phyloP scores from a whole-genome alignment of 2,113 vertebrate genomes.

The Fukomys damarensis region DNA sequence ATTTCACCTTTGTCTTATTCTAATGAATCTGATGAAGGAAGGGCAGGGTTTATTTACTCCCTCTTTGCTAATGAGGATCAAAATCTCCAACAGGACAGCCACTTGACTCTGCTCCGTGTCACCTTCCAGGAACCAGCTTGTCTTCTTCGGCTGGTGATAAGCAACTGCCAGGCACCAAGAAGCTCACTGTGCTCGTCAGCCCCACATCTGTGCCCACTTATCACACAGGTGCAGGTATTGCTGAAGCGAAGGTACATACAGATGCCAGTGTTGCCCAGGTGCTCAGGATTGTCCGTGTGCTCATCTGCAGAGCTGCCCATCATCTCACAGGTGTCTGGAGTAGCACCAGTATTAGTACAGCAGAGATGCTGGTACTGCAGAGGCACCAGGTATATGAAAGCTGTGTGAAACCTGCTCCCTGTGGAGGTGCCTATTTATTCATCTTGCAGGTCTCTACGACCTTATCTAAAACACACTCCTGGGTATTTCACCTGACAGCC shows the following conservation, averaged over 20 bases:
- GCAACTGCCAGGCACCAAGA: not conserved
- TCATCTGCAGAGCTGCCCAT: no score
- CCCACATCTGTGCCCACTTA: not conserved
- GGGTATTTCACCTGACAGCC: not conserved
- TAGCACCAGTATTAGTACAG: not conserved
- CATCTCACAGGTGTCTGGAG: not conserved
- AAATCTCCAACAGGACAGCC: not conserved
- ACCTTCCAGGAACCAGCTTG: not conserved
- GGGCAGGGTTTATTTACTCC: not conserved
- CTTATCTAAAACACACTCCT: not conserved
- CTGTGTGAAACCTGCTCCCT: not conserved
- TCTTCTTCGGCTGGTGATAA: not conserved
- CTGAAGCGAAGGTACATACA: not conserved
- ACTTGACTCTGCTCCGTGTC: no score
- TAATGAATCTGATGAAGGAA: not conserved
- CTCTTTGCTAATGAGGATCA: not conserved
- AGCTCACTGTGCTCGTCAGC: no score
- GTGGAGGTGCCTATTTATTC: not conserved
- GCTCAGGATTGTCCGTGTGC: no score
- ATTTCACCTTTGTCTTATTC: not conserved
- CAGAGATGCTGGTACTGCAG: no score
- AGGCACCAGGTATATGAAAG: not conserved
- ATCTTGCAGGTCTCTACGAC: not conserved
- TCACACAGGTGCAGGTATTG: not conserved
- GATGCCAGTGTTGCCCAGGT: not conserved